phyloP scores from a whole-genome alignment of 2,888 invertebrate species.

The Dynastes maya region DNA sequence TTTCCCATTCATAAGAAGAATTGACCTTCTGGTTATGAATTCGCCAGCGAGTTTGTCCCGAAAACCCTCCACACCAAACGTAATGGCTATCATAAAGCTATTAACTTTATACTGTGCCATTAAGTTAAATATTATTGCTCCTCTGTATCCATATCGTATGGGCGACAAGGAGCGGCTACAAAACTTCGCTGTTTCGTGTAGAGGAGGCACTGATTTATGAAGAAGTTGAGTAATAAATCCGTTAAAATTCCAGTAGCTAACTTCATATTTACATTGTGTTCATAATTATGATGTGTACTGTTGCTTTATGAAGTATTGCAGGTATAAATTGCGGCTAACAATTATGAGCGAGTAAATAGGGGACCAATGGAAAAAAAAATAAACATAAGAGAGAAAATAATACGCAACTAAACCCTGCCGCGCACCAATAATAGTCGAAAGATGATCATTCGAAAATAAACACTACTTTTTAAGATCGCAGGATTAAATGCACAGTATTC shows the following conservation, averaged over 20 bases:
- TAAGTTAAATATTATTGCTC: conserved; percentile 67
- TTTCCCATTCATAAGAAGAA: conserved; percentile 39
- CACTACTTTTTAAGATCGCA: too few species aligned
- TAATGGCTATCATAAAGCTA: conserved; percentile 65
- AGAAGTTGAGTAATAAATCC: conserved; percentile 61
- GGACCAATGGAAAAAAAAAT: too few species aligned
- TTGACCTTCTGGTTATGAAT: conserved; percentile 43
- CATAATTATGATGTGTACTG: conserved; percentile 46
- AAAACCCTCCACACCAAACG: conserved; percentile 51
- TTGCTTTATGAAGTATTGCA: background rate
- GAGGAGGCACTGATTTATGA: conserved; percentile 58
- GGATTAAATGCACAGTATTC: too few species aligned
- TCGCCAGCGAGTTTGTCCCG: conserved; percentile 30
- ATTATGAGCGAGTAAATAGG: too few species aligned
- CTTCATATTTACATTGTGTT: conserved; percentile 57
- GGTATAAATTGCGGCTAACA: background rate
- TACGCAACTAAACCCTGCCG: too few species aligned
- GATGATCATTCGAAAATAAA: too few species aligned
- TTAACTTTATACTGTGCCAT: conserved; percentile 66
- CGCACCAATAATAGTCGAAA: too few species aligned
- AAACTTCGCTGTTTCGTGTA: conserved; percentile 50
- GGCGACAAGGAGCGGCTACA: conserved; percentile 54
- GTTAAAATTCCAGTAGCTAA: conserved; percentile 62
- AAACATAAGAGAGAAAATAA: too few species aligned
- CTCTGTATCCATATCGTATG: conserved; percentile 58